These are phyloP conservation scores for Pseudorhombus dupliciocellatus DNA, from an alignment of 2,113 vertebrate genomes.

Conservation along the genomic window DNA sequence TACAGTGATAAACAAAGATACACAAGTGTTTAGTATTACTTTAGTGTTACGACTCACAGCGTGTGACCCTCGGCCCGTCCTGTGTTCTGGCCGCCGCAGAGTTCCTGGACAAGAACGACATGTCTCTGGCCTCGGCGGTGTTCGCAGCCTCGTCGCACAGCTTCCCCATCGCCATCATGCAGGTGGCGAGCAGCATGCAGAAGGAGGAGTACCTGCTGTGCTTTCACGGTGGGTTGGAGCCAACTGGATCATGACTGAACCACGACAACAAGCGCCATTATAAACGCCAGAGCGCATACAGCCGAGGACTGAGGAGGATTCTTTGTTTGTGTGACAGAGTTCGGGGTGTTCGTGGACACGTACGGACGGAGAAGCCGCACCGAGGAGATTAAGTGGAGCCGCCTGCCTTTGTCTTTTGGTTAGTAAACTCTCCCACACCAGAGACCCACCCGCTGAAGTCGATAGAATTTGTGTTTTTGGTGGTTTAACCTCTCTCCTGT, in stretches of 20 bases:
- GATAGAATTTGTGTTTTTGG: background rate
- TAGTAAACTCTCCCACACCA: constrained; percentile 34
- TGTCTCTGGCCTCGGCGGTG: constrained; percentile 91
- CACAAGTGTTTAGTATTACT: too few relatives aligned
- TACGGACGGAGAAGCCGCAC: constrained; percentile 94
- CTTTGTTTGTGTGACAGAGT: constrained; percentile 82
- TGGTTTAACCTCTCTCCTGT: too few relatives aligned
- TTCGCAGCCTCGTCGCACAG: constrained; percentile 94
- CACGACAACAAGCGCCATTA: background rate
- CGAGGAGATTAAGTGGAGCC: constrained; percentile 96
- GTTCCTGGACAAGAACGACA: constrained; percentile 98
- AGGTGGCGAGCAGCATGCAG: constrained; percentile 90
- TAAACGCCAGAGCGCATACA: too few relatives aligned
- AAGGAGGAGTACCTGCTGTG: constrained; percentile 97
- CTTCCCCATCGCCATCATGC: constrained; percentile 95
- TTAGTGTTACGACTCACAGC: too few relatives aligned
- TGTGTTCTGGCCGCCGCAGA: constrained; percentile 76
- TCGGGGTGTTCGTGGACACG: constrained; percentile 96
- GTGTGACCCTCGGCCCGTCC: background rate
- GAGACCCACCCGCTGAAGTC: background rate
- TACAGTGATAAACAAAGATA: too few relatives aligned
- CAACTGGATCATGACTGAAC: background rate
- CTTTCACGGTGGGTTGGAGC: constrained; percentile 92
- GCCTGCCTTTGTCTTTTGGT: constrained; percentile 96
- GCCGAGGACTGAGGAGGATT: background rate